Evolutionary conservation across 2,888 invertebrate species (phyloP), one percentile per base, ranked within the genome.

Genomic region (Habroteleia sp.): DNA sequence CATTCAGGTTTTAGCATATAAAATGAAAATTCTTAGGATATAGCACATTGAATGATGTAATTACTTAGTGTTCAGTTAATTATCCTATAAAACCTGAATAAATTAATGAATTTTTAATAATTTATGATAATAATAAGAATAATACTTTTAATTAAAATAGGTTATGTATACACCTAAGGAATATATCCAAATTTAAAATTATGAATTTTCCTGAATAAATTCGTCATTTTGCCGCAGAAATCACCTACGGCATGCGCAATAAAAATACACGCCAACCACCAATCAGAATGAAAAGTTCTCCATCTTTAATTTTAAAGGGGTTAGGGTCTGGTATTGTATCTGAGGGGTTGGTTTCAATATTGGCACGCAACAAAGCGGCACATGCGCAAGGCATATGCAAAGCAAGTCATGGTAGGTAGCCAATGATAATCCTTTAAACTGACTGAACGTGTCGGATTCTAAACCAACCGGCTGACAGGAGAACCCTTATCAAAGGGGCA

Each of bases 341-440:
- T 2, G 56, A 74, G 75, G 80, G 78, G 73, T 75, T 71, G 66
- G 27, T 31, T 23, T 16, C 8, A 27, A 54, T 17, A 13, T 42
- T 50, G 27, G 17, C 37, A 50, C 58, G 52, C 23, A 63, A 48
- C 25, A 42, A 58, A 46, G 54, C 31, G 50, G 81, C 81, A 80
- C 83, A 82, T 81, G 82, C 83, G 84, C 81, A 76, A 46, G 3
- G 14, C 13, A 65, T 83, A 85, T 85, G 85, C 85, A 85, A 85
- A 85, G 81, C 75, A 14, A 16, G 6, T 31, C 44, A 17, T 27
- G 50, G 48, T 71, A 29, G 71, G 10, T 20, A 76, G 63, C 84
- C 84, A 84, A 84, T 84, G 78, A 79, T 73, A 75, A 41, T 65
- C 62, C 76, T 83, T 84, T 82, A 84, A 84, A 84, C 44, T 48